Percentiles rank a stretch among this genome's conserved stretches.
phyloP scores from a whole-genome alignment of 1,140 invertebrate genomes.

The Philaenus spumarius region DNA sequence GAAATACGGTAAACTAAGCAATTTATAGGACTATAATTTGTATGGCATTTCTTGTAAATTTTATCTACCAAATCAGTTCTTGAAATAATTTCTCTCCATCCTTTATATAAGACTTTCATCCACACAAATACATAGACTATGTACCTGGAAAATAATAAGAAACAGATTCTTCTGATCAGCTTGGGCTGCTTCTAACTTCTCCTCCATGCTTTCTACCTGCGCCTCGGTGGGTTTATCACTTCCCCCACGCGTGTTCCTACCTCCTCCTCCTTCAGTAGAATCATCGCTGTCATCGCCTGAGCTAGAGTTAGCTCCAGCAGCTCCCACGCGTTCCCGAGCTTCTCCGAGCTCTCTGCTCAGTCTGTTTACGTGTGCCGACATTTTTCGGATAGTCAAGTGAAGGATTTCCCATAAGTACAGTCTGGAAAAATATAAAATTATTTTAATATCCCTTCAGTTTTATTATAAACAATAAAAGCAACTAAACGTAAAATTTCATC shows the following conservation, averaged over 20 bases:
- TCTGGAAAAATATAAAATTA: no score
- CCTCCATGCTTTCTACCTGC: constrained; percentile 91
- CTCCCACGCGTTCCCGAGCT: constrained; percentile 74
- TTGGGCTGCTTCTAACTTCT: constrained; percentile 87
- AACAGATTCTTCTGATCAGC: constrained; percentile 96
- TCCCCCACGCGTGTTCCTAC: constrained; percentile 38
- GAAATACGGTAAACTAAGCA: no score
- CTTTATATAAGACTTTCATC: no score
- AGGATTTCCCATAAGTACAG: constrained; percentile 97
- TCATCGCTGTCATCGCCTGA: constrained; percentile 53
- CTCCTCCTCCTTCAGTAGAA: constrained; percentile 35
- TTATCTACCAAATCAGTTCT: no score
- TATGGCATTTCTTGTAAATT: no score
- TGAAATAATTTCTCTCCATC: no score
- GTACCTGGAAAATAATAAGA: constrained; percentile 92
- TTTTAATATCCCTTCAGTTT: no score
- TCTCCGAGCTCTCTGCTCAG: constrained; percentile 78
- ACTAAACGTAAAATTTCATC: no score
- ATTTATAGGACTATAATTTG: not conserved
- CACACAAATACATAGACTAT: no score
- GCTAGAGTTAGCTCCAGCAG: constrained; percentile 71
- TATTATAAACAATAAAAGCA: no score
- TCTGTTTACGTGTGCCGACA: constrained; percentile 90
- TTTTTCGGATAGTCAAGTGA: constrained; percentile 92
- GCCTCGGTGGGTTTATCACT: constrained; percentile 75